phyloP scores from a whole-genome alignment of 2,797 vertebrate species.

The Phoxinus dragarum region DNA sequence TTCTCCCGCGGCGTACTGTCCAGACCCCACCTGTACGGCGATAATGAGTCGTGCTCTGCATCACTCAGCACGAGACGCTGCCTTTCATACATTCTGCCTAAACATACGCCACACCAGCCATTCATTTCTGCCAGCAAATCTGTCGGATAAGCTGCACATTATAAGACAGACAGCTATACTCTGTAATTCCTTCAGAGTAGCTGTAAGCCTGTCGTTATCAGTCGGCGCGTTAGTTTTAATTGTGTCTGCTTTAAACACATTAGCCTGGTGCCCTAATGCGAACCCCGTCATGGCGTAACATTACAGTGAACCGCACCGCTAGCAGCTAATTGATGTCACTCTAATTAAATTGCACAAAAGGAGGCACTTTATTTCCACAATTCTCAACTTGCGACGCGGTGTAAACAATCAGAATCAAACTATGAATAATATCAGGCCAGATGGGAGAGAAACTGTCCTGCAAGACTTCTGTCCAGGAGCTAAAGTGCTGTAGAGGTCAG shows the following conservation, averaged over 20 bases:
- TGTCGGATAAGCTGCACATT: constrained; percentile 75
- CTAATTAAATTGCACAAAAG: constrained; percentile 69
- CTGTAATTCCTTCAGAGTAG: constrained; percentile 80
- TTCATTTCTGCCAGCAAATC: constrained; percentile 72
- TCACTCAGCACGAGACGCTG: constrained; percentile 67
- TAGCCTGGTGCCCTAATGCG: constrained; percentile 73
- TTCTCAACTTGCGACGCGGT: constrained; percentile 58
- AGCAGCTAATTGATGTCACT: constrained; percentile 73
- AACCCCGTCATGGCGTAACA: constrained; percentile 68
- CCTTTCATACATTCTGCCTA: constrained; percentile 71
- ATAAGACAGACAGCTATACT: constrained; percentile 79
- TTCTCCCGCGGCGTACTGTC: constrained; percentile 65
- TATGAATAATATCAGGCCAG: constrained; percentile 50
- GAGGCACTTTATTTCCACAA: constrained; percentile 57
- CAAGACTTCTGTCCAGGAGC: neutral
- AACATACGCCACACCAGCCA: constrained; percentile 65
- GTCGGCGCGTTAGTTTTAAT: constrained; percentile 73
- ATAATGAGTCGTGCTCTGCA: constrained; percentile 74
- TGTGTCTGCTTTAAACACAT: constrained; percentile 83
- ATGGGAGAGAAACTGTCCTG: constrained; percentile 43
- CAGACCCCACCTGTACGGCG: constrained; percentile 69
- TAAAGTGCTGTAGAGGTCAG: constrained; percentile 20
- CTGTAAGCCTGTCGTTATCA: constrained; percentile 80
- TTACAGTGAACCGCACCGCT: constrained; percentile 63
- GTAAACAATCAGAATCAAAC: constrained; percentile 61